phyloP scores from a whole-genome alignment of 2,113 vertebrate genomes.

The Merops nubicus region DNA sequence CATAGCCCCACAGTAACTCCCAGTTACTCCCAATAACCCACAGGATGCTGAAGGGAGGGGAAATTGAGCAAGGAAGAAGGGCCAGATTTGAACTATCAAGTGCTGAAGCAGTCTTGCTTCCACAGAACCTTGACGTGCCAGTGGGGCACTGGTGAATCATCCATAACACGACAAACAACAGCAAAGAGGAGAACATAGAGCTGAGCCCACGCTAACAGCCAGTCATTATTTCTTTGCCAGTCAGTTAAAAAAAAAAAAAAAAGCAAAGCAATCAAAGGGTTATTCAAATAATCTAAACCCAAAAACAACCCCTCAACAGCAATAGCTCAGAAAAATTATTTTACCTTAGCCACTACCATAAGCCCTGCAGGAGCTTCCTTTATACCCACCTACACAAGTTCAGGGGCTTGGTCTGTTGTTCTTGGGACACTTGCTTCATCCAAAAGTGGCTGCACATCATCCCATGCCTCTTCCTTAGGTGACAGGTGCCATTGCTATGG shows the following conservation, averaged over 20 bases:
- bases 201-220: not conserved
- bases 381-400: not conserved
- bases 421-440: not conserved
- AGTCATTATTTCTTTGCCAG: not conserved
- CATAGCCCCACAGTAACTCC: not conserved
- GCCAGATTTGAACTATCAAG: not conserved
- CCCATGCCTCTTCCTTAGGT: not conserved
- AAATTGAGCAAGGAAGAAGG: not conserved
- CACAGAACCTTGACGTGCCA: not conserved
- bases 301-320: not conserved
- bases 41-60: no score
- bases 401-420: not conserved
- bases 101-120: not conserved
- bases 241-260: not conserved
- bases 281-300: not conserved
- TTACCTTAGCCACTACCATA: conserved; percentile 18
- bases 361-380: not conserved
- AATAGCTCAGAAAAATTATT: not conserved
- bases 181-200: not conserved
- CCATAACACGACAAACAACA: not conserved
- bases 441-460: conserved; percentile 13
- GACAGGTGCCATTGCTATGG: conserved; percentile 7
- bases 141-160: not conserved
- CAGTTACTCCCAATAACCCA: not conserved
- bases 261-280: not conserved